Conservation (phyloP, 2,888 invertebrate species). For the Nomada flava region DNA sequence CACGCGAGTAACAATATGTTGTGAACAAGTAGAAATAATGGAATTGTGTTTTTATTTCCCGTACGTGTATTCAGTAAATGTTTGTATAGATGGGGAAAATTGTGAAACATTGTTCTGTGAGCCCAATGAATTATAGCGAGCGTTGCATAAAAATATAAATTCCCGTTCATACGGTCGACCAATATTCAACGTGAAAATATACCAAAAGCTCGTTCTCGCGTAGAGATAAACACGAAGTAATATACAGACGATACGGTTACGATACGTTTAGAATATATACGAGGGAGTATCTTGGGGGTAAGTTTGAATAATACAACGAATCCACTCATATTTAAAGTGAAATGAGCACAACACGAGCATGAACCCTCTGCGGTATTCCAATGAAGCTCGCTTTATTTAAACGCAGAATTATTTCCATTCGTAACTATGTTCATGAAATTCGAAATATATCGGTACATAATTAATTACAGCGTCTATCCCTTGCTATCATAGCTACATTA, state of each 20-base stretch:
- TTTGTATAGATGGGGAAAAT: neutral
- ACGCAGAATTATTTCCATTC: constrained; percentile 19
- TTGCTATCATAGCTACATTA: too few relatives aligned
- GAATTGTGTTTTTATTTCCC: too few relatives aligned
- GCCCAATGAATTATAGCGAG: constrained; percentile 5
- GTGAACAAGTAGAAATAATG: too few relatives aligned
- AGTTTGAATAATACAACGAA: constrained; percentile 76
- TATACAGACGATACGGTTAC: constrained; percentile 65
- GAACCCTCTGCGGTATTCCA: constrained; percentile 17
- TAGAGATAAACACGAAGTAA: constrained; percentile 53
- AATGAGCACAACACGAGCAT: constrained; percentile 23
- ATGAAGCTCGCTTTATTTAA: constrained; percentile 36
- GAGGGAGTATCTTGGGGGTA: constrained; percentile 55
- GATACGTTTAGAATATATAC: constrained; percentile 73
- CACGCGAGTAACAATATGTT: too few relatives aligned
- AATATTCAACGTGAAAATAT: constrained; percentile 36
- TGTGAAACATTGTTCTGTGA: neutral
- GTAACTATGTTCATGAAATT: constrained; percentile 1
- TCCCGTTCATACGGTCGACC: constrained; percentile 13
- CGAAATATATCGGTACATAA: neutral
- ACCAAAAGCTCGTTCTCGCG: constrained; percentile 48
- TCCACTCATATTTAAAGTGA: constrained; percentile 74
- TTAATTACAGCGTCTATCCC: too few relatives aligned
- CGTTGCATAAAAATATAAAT: neutral
- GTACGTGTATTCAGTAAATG: too few relatives aligned